These are phyloP conservation scores for Eucidaris tribuloides DNA, from an alignment of 35 echinoderm and acorn worm genomes.

Conservation along the genomic window DNA sequence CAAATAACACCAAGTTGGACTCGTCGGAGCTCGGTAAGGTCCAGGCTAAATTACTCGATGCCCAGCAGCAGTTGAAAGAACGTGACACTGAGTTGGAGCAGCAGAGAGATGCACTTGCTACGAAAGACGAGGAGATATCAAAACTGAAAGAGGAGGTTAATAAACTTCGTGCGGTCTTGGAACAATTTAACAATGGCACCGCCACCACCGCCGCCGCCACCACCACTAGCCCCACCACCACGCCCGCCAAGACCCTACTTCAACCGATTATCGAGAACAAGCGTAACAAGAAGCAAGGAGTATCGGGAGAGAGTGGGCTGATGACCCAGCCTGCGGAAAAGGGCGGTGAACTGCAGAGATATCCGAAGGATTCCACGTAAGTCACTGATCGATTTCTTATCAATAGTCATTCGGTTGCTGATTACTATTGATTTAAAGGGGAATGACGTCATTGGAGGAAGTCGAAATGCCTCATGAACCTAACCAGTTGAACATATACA, in stretches of 20 bases:
- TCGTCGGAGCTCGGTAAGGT: conserved; percentile 59
- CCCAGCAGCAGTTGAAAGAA: conserved; percentile 58
- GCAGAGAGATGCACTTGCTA: conserved; percentile 18
- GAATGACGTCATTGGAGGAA: too few relatives aligned
- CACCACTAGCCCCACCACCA: too few relatives aligned
- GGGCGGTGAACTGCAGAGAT: conserved; percentile 49
- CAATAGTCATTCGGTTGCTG: too few relatives aligned
- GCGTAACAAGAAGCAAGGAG: conserved; percentile 97
- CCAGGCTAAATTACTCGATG: conserved; percentile 47
- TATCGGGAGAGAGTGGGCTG: conserved; percentile 87
- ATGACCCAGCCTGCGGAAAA: background rate
- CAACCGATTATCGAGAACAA: conserved; percentile 31
- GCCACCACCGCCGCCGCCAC: conserved; percentile 50
- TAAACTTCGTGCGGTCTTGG: conserved; percentile 74
- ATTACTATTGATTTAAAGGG: too few relatives aligned
- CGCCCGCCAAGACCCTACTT: conserved; percentile 11
- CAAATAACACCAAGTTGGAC: conserved; percentile 4
- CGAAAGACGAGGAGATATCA: conserved; percentile 67
- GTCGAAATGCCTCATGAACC: too few relatives aligned
- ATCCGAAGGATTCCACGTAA: conserved; percentile 82
- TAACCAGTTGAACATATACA: too few relatives aligned
- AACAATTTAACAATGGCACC: conserved; percentile 38
- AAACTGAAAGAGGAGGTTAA: conserved; percentile 81
- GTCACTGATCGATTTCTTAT: too few relatives aligned
- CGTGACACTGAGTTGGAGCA: conserved; percentile 43